Conservation (phyloP, 2,113 vertebrate species). For the Hyperopisus bebe region DNA sequence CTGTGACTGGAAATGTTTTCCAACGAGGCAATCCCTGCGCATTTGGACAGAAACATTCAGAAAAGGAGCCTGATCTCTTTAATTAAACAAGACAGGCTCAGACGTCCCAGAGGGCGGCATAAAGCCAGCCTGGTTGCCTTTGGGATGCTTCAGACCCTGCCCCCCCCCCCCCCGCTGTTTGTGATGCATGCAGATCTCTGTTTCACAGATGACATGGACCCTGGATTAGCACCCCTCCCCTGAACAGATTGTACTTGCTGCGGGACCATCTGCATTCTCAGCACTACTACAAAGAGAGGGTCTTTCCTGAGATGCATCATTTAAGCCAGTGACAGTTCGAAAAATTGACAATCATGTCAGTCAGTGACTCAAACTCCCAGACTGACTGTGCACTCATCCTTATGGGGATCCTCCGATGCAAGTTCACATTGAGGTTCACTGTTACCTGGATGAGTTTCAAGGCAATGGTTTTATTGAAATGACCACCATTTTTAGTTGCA, state of each 20-base stretch:
- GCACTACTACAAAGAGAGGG: neutral
- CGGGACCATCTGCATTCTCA: slow-evolving; percentile 14
- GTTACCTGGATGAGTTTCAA: neutral
- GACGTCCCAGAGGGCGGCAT: neutral
- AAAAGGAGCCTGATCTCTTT: neutral
- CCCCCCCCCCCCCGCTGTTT: neutral
- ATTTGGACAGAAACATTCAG: slow-evolving; percentile 5
- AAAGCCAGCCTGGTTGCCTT: neutral
- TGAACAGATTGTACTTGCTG: slow-evolving; percentile 22
- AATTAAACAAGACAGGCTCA: neutral
- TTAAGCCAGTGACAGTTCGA: slow-evolving; percentile 2
- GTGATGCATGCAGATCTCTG: neutral
- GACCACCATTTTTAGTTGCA: neutral
- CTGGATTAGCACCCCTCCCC: slow-evolving; percentile 10
- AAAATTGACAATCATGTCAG: too few relatives aligned
- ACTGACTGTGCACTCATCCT: neutral
- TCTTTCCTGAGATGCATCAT: slow-evolving; percentile 15
- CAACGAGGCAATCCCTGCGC: neutral
- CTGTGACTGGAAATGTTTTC: neutral
- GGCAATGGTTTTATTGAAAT: neutral
- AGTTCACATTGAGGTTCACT: neutral
- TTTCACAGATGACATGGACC: slow-evolving; percentile 12
- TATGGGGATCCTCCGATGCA: neutral
- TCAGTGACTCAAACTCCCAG: slow-evolving; percentile 1
- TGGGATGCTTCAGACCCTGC: neutral